phyloP scores from a whole-genome alignment of 1,140 invertebrate species.

The Hermatobates lingyangjiaoensis region DNA sequence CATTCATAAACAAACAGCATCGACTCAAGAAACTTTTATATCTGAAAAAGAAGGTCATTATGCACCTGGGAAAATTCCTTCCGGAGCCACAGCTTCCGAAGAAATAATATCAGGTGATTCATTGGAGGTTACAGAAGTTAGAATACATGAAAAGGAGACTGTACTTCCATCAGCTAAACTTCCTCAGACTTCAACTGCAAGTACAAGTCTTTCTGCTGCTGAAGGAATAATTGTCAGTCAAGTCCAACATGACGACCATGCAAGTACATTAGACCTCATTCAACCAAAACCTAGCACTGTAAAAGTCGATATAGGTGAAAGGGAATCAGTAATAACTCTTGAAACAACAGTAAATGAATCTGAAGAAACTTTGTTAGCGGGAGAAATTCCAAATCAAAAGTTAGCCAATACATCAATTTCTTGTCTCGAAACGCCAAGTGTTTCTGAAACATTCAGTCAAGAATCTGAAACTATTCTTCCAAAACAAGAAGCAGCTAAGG shows the following conservation, averaged over 20 bases:
- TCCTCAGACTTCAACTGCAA: conserved; percentile 29
- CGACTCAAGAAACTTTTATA: conserved; percentile 37
- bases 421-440: conserved; percentile 32
- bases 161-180: conserved; percentile 27
- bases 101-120: conserved; percentile 38
- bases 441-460: conserved; percentile 30
- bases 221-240: conserved; percentile 37
- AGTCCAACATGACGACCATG: conserved; percentile 36
- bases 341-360: conserved; percentile 36
- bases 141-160: conserved; percentile 38
- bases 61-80: conserved; percentile 29
- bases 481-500: conserved; percentile 24
- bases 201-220: conserved; percentile 32
- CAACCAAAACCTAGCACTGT: conserved; percentile 29
- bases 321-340: conserved; percentile 33
- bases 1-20: conserved; percentile 37
- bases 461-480: conserved; percentile 35
- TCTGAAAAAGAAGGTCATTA: conserved; percentile 45
- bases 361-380: conserved; percentile 29
- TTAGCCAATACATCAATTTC: conserved; percentile 28
- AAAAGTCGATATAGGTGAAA: conserved; percentile 33
- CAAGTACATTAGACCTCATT: conserved; percentile 29
- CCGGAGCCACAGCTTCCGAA: conserved; percentile 35
- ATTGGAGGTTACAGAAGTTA: conserved; percentile 34
- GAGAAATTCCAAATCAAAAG: conserved; percentile 27